Evolutionary conservation across 2,888 invertebrate genomes (phyloP), one percentile per base, ranked within the genome.

Genomic region (Epinotia brunnichana): DNA sequence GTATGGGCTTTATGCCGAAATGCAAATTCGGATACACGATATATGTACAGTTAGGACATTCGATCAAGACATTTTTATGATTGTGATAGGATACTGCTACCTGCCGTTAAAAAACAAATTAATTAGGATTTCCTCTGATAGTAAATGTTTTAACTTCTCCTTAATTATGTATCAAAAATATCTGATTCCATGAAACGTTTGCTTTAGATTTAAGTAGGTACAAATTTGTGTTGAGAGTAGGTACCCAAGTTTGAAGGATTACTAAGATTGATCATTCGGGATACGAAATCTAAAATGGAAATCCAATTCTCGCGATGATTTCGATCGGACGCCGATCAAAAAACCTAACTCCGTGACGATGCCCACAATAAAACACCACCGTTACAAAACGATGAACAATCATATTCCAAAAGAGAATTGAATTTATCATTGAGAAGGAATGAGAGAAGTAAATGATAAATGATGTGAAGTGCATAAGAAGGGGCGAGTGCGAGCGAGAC

Each of bases 381-480:
- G 89, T 84, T 88, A 90, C 90, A 92, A 92, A 92, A 91, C 91
- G 83, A 91, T 83, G 89, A 91, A 92, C 92, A 91, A 92, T 92
- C 91, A 92, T 92, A 92, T 88, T 90, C 91, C 80, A 88, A 91
- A 91, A 90, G 89, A 91, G 92, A 91, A 93, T 92, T 92, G 92
- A 92, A 93, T 92, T 92, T 92, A 93, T 93, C 90, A 92, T 89
- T 90, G 90, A 82, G 90, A 87, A 90, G 86, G 83, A 91, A 87
- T 88, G 92, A 91, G 91, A 92, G 88, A 87, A 86, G 85, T 85
- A 86, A 88, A 91, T 92, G 92, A 93, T 93, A 92, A 93, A 93
- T 92, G 91, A 92, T 90, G 86, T 80, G 77, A 80, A 78, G 80
- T 79, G 81, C 82, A 82, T 84, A 83, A 82, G 81, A 75, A 77